phyloP scores from a whole-genome alignment of 2,888 invertebrate species.

The Epirrhoe tristata region DNA sequence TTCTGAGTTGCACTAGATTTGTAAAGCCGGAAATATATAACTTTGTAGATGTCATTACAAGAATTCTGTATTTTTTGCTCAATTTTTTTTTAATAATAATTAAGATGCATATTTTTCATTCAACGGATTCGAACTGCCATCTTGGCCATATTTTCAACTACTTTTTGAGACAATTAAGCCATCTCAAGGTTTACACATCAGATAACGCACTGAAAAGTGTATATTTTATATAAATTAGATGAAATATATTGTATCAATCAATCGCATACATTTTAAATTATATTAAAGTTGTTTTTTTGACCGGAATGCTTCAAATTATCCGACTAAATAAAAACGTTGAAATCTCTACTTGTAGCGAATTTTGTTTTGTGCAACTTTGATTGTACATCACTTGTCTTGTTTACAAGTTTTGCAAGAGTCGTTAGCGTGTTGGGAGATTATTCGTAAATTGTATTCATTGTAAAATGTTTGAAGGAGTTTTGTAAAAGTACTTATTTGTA shows the following conservation, averaged over 20 bases:
- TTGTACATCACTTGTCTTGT: constrained; percentile 70
- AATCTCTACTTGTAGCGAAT: constrained; percentile 19
- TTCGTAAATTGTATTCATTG: constrained; percentile 54
- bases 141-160: too few species aligned
- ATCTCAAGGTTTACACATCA: too few species aligned
- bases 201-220: too few species aligned
- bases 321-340: background rate
- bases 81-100: too few species aligned
- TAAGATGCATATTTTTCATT: too few species aligned
- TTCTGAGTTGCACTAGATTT: constrained; percentile 12
- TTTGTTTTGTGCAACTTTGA: constrained; percentile 60
- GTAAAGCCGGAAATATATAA: constrained; percentile 1
- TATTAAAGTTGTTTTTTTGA: too few species aligned
- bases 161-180: too few species aligned
- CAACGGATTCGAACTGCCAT: too few species aligned
- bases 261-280: too few species aligned
- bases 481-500: constrained; percentile 16
- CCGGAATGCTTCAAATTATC: background rate
- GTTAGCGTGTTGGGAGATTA: constrained; percentile 62
- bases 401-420: constrained; percentile 58
- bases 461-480: constrained; percentile 43
- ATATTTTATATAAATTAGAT: too few species aligned
- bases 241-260: too few species aligned
- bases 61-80: too few species aligned
- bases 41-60: background rate